A percentile compares a stretch with the other conserved stretches of the same genome.
These are phyloP conservation scores for Pelodytes ibericus DNA, from an alignment of 2,797 vertebrate genomes.

Conservation along the genomic window DNA sequence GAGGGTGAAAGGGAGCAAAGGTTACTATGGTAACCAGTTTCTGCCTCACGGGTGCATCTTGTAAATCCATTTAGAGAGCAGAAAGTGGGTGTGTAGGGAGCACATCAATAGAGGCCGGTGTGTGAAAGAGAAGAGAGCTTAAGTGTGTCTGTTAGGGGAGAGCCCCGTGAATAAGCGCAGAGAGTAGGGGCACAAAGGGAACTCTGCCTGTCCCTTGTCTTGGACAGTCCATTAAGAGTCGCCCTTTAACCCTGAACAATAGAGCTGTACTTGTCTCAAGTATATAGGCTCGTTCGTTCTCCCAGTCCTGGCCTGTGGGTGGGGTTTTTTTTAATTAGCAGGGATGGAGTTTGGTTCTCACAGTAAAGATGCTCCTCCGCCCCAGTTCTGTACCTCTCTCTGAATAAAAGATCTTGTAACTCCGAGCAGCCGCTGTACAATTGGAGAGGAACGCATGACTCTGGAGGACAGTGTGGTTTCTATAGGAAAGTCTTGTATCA, in stretches of 20 bases:
- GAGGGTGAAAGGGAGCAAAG: constrained; percentile 64
- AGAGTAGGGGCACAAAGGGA: constrained; percentile 71
- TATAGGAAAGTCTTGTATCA: constrained; percentile 22
- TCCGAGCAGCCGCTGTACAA: constrained; percentile 14
- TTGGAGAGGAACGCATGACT: background rate
- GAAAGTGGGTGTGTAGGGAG: constrained; percentile 82
- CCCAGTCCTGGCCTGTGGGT: constrained; percentile 53
- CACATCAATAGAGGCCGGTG: constrained; percentile 70
- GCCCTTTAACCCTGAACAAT: constrained; percentile 70
- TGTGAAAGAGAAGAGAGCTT: constrained; percentile 68
- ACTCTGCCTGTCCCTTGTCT: constrained; percentile 68
- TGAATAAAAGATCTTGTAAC: constrained; percentile 11
- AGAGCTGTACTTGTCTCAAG: constrained; percentile 59
- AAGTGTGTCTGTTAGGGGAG: constrained; percentile 58
- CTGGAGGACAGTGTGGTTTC: background rate
- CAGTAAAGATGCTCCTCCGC: constrained; percentile 37
- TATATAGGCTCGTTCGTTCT: constrained; percentile 46
- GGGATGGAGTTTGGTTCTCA: constrained; percentile 56
- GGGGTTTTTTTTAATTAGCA: constrained; percentile 60
- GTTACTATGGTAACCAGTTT: constrained; percentile 87
- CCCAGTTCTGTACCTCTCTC: constrained; percentile 27
- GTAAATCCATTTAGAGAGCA: constrained; percentile 91
- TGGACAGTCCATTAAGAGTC: constrained; percentile 68
- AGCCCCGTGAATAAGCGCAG: constrained; percentile 66
- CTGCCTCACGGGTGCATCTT: constrained; percentile 88